A percentile compares a stretch with the other conserved stretches of the same genome.
phyloP scores from a whole-genome alignment of 2,113 vertebrate species.

The Platichthys flesus region DNA sequence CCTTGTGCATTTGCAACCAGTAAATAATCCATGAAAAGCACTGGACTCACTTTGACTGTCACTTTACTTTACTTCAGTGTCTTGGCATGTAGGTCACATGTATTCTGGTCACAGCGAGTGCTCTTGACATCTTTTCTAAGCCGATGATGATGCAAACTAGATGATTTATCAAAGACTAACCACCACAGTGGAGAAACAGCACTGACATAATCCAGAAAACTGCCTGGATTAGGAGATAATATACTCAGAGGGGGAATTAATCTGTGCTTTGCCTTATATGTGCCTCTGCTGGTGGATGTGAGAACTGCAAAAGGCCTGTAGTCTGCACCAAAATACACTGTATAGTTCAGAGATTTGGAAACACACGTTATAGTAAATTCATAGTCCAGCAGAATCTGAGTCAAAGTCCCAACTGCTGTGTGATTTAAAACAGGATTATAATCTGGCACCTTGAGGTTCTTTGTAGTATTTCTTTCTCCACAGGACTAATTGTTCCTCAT shows the following conservation, averaged over 20 bases:
- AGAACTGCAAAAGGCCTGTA: slow-evolving; percentile 24
- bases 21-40: slow-evolving; percentile 68
- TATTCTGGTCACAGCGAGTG: slow-evolving; percentile 23
- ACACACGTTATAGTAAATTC: not conserved
- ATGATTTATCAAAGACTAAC: slow-evolving; percentile 42
- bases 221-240: slow-evolving; percentile 59
- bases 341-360: not conserved
- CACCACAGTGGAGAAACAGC: slow-evolving; percentile 24
- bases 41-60: slow-evolving; percentile 49
- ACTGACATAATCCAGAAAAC: slow-evolving; percentile 51
- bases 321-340: not conserved
- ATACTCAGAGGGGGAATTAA: slow-evolving; percentile 17
- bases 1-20: slow-evolving; percentile 29
- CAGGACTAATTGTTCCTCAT: not conserved
- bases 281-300: slow-evolving; percentile 37
- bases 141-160: slow-evolving; percentile 41
- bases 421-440: not conserved
- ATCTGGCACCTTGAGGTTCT: slow-evolving; percentile 6
- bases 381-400: not conserved
- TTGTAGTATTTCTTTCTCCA: slow-evolving; percentile 8
- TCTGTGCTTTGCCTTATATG: slow-evolving; percentile 3
- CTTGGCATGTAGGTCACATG: slow-evolving; percentile 61
- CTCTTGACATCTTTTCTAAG: slow-evolving; percentile 34
- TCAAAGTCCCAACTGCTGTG: not conserved
- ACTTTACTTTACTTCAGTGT: slow-evolving; percentile 45